Evolutionary conservation across 1,140 invertebrate genomes (phyloP).

Genomic region (Centruroides sculpturatus): DNA sequence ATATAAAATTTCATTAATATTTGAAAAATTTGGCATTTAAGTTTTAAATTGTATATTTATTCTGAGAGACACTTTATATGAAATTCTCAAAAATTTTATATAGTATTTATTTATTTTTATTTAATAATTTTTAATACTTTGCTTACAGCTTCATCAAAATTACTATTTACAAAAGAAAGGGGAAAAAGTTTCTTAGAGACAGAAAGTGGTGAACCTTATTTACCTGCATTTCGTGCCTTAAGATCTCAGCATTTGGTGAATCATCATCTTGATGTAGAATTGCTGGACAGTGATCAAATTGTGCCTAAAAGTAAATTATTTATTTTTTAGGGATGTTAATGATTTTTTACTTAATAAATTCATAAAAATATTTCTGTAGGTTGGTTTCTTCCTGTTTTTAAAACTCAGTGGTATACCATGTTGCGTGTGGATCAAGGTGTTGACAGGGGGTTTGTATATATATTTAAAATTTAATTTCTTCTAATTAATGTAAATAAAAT

Average conservation of each 20-base stretch:
- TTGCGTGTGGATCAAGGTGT: slow-evolving; percentile 50
- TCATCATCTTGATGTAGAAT: slow-evolving; percentile 52
- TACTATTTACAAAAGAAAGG: slow-evolving; percentile 27
- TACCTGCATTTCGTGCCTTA: slow-evolving; percentile 45
- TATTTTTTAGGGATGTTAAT: too few relatives aligned
- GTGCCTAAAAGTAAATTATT: slow-evolving; percentile 38
- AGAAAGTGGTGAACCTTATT: slow-evolving; percentile 40
- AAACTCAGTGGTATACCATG: slow-evolving; percentile 53
- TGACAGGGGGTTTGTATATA: slow-evolving; percentile 44
- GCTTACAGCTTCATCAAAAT: neutral
- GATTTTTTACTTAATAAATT: neutral
- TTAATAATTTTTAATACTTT: neutral
- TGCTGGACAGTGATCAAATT: slow-evolving; percentile 50
- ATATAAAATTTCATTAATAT: too few relatives aligned
- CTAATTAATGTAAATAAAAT: too few relatives aligned
- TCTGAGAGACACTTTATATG: too few relatives aligned
- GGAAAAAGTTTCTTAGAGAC: slow-evolving; percentile 33
- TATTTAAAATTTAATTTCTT: too few relatives aligned
- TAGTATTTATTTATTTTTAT: neutral
- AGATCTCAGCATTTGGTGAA: slow-evolving; percentile 51
- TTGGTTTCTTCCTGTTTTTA: slow-evolving; percentile 48
- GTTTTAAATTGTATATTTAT: too few relatives aligned
- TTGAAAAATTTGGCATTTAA: too few relatives aligned
- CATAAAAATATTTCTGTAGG: slow-evolving; percentile 22
- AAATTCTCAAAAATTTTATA: slow-evolving; percentile 8